Evolutionary conservation across 2,888 invertebrate species (phyloP).

Genomic region (Trilocha varians): DNA sequence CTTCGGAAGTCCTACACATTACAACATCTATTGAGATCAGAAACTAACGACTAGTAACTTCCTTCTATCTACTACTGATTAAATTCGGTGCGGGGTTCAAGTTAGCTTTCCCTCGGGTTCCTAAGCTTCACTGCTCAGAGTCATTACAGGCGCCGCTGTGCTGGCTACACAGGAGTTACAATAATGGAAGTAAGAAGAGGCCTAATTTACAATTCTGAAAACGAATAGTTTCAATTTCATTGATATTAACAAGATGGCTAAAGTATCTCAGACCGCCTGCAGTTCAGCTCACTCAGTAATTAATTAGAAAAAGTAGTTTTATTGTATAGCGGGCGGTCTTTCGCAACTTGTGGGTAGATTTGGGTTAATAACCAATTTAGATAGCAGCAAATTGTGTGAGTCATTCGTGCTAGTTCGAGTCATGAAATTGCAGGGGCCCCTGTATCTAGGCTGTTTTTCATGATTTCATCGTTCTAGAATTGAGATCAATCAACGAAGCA

Average conservation of each 20-base stretch:
- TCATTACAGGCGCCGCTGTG: too few species aligned
- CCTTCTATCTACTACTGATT: too few species aligned
- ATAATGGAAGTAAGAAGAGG: too few species aligned
- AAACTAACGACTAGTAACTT: too few species aligned
- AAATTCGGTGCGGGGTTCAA: too few species aligned
- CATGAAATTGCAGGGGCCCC: not conserved
- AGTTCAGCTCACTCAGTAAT: not conserved
- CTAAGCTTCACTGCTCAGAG: too few species aligned
- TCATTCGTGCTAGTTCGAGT: not conserved
- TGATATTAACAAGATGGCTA: not conserved
- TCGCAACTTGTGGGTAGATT: constrained; percentile 28
- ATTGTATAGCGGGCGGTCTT: not conserved
- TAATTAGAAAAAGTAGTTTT: not conserved
- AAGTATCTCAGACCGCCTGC: not conserved
- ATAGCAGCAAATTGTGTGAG: constrained; percentile 10
- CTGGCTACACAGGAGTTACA: too few species aligned
- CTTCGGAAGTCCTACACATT: too few species aligned
- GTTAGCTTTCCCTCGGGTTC: too few species aligned
- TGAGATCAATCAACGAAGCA: too few species aligned
- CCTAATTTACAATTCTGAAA: not conserved
- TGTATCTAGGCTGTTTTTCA: not conserved
- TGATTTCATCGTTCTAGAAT: not conserved
- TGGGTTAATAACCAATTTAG: constrained; percentile 41
- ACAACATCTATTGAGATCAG: too few species aligned
- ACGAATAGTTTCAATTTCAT: not conserved